Conservation (phyloP, 1,140 invertebrate genomes). For the Drosophila ogumai region DNA sequence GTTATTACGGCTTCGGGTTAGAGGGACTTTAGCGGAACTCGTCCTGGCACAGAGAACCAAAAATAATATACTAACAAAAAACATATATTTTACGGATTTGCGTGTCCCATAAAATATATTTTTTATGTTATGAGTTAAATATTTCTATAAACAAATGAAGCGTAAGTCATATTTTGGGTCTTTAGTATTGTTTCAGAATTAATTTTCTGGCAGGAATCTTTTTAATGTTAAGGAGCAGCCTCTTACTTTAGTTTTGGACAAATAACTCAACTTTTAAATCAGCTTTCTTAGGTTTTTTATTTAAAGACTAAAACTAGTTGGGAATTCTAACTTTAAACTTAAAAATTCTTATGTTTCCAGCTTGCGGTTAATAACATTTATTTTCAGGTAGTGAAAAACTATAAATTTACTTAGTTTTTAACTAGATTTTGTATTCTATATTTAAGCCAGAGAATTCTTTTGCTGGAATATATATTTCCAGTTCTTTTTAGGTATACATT, state of each 20-base stretch:
- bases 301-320: not conserved
- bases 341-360: not conserved
- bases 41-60: slow-evolving; percentile 1
- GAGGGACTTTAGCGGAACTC: slow-evolving; percentile 40
- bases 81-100: no score
- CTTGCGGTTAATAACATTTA: not conserved
- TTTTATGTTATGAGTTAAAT: not conserved
- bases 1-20: slow-evolving; percentile 68
- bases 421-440: no score
- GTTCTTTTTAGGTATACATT: no score
- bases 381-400: not conserved
- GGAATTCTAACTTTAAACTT: not conserved
- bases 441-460: no score
- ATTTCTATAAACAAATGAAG: not conserved
- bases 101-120: not conserved
- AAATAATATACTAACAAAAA: not conserved
- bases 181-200: not conserved
- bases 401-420: not conserved
- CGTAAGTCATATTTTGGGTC: not conserved
- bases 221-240: no score
- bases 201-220: not conserved
- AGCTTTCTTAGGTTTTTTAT: no score
- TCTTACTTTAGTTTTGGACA: no score
- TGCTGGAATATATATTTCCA: no score
- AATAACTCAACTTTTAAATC: no score